Evolutionary conservation across 2,797 vertebrate species (phyloP).

Genomic region (Pagetopsis macropterus): DNA sequence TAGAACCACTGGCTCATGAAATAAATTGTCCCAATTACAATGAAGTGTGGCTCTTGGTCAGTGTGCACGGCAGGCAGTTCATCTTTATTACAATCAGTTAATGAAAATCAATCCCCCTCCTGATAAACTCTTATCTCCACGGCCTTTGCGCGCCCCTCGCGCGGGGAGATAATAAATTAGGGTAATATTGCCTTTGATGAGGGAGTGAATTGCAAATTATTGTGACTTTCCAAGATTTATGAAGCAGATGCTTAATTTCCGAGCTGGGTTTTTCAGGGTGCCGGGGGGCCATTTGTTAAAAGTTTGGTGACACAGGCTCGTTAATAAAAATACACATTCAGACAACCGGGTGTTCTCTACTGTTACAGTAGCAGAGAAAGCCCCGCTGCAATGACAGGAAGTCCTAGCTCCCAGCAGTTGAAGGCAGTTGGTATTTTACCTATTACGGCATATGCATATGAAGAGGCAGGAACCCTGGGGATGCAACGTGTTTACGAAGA

Average conservation of each 20-base stretch:
- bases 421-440: conserved; percentile 12
- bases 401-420: not conserved
- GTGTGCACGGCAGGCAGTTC: conserved; percentile 84
- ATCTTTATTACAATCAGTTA: conserved; percentile 92
- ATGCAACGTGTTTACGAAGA: conserved; percentile 64
- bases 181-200: conserved; percentile 90
- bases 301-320: conserved; percentile 81
- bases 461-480: conserved; percentile 48
- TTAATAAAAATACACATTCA: conserved; percentile 80
- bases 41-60: conserved; percentile 90
- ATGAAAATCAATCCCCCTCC: conserved; percentile 91
- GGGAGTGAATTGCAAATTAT: conserved; percentile 91
- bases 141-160: conserved; percentile 81
- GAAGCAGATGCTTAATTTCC: conserved; percentile 87
- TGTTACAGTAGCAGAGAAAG: conserved; percentile 66
- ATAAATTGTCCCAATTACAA: conserved; percentile 91
- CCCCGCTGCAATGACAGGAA: conserved; percentile 38
- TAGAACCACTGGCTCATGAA: conserved; percentile 82
- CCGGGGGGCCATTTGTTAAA: conserved; percentile 84
- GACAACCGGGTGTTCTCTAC: conserved; percentile 66
- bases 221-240: conserved; percentile 90
- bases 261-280: conserved; percentile 75
- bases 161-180: conserved; percentile 89
- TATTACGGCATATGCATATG: conserved; percentile 19
- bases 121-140: conserved; percentile 90